Evolutionary conservation across 2,888 invertebrate species (phyloP).

Genomic region (Eugnorisma glareosa): DNA sequence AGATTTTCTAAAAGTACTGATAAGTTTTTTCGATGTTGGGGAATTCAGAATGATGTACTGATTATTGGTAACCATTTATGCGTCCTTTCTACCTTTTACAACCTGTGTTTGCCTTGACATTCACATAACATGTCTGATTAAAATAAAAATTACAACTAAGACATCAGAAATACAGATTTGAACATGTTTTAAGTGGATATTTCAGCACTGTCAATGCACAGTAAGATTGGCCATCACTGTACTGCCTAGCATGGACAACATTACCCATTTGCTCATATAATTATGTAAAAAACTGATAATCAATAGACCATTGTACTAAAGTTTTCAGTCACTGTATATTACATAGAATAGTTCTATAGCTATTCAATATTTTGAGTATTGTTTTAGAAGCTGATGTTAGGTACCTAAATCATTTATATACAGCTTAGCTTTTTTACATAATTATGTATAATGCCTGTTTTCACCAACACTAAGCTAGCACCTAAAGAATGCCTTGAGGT

Average conservation of each 20-base stretch:
- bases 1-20: neutral
- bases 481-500: neutral
- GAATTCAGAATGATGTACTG: neutral
- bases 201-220: neutral
- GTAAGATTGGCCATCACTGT: conserved; percentile 23
- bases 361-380: conserved; percentile 1
- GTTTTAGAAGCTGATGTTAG: conserved; percentile 2
- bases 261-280: neutral
- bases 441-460: conserved; percentile 1
- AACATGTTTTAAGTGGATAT: neutral
- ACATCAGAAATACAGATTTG: neutral
- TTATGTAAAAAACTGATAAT: neutral
- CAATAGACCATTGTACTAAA: conserved; percentile 6
- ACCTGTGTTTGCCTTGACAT: neutral
- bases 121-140: neutral
- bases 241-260: conserved; percentile 28
- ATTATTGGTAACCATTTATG: neutral
- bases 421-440: neutral
- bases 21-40: neutral
- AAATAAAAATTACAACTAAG: neutral
- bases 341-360: conserved; percentile 8
- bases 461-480: neutral
- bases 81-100: neutral
- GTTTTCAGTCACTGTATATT: neutral
- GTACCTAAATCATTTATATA: neutral